A percentile compares a stretch with the other conserved stretches of the same genome.
phyloP scores from a whole-genome alignment of 2,113 vertebrate species.

The Hyperopisus bebe region DNA sequence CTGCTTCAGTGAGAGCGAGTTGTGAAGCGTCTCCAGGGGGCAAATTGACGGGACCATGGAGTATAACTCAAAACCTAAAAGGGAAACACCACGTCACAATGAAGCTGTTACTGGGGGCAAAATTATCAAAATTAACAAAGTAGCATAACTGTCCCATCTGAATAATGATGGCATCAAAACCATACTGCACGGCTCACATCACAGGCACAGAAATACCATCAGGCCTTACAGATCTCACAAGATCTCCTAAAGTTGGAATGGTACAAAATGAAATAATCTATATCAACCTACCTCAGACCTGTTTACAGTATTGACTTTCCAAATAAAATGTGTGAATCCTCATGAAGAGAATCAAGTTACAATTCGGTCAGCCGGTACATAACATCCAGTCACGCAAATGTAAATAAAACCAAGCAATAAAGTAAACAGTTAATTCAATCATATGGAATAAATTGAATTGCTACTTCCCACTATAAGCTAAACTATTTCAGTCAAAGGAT shows the following conservation, averaged over 20 bases:
- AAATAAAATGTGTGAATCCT: background rate
- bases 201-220: constrained; percentile 31
- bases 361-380: background rate
- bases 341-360: background rate
- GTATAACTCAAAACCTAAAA: constrained; percentile 73
- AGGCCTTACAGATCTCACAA: constrained; percentile 25
- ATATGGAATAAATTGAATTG: background rate
- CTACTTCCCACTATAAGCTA: background rate
- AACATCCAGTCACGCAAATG: background rate
- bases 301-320: background rate
- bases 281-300: constrained; percentile 25
- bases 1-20: constrained; percentile 83
- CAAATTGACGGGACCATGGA: constrained; percentile 90
- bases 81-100: background rate
- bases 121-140: background rate
- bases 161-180: constrained; percentile 28
- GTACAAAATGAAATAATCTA: constrained; percentile 17
- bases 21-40: constrained; percentile 83
- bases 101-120: background rate
- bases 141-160: constrained; percentile 19
- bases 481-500: background rate
- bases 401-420: background rate
- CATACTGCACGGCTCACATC: constrained; percentile 25
- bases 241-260: constrained; percentile 23
- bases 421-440: background rate